Evolutionary conservation across 1,140 invertebrate species (phyloP).

Genomic region (Drosophila grimshawi): DNA sequence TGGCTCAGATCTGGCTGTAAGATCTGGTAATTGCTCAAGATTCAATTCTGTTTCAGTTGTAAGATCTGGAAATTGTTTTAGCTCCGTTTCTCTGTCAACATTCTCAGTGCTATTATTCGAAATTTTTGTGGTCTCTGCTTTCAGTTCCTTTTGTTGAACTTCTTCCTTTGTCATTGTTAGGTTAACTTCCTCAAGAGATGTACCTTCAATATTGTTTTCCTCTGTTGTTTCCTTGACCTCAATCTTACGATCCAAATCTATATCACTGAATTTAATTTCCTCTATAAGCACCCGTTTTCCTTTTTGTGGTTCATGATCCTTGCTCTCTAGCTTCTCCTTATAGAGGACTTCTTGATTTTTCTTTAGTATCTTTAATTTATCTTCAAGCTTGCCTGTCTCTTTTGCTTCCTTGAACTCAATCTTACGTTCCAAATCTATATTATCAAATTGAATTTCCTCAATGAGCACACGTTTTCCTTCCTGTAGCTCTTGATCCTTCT

Average conservation of each 20-base stretch:
- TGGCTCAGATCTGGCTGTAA: background rate
- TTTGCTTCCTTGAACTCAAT: background rate
- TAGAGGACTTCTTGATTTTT: background rate
- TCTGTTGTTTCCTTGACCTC: background rate
- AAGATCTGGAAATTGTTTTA: background rate
- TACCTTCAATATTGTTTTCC: background rate
- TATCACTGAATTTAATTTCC: slow-evolving; percentile 12
- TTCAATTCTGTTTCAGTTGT: too few relatives aligned
- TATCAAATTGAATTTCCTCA: slow-evolving; percentile 23
- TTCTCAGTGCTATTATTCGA: background rate
- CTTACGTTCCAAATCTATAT: background rate
- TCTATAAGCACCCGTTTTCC: slow-evolving; percentile 23
- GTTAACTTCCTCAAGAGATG: background rate
- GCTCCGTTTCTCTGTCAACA: background rate
- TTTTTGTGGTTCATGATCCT: background rate
- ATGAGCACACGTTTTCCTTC: slow-evolving; percentile 21
- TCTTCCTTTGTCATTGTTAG: background rate
- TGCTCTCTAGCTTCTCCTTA: background rate
- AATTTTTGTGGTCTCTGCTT: background rate
- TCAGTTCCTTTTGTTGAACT: too few relatives aligned
- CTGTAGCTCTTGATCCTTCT: too few relatives aligned
- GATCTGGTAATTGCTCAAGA: too few relatives aligned
- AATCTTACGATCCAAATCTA: background rate
- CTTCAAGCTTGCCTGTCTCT: background rate
- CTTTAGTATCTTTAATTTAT: background rate